Base-by-base conservation (phyloP, 1,140 invertebrate genomes). In the Diorhabda sublineata region DNA sequence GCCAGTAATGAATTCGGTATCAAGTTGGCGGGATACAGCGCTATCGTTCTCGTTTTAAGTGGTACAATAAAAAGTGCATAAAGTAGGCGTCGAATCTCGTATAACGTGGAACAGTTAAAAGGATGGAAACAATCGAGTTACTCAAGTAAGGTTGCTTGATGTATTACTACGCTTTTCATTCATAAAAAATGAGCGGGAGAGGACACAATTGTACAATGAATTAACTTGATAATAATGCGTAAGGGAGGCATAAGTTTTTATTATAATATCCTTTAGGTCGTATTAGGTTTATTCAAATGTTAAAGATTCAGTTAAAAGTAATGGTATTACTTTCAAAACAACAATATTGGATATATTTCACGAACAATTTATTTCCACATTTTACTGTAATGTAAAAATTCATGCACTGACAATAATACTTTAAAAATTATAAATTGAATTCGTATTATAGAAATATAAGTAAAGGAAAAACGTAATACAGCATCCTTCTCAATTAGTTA, bases 11-110 rank as follows among this genome's bases (percentile, higher is more conserved):
- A 64, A 56, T 45, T 11, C 45, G 45, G 63, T 26, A 64, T 64
- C 63, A 56, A 64, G 45, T 64, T 57, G 63, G 63, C 47, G 63
- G 63, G 63, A 64, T 64, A 62, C 9, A 52, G 63, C 42, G 45
- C 45, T 47, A 64, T 47, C 45, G 63, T 64, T 57, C 63, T 45
- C 63, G 63, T 64, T 64, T 64, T 52, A 52, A 52, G 47, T 52
- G 47, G 47, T 52, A n/a, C n/a, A 3, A 52, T 52, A 52, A 52
- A 52, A 52, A 52, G 47, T 52, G 47, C n/a, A 52, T n/a, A 52
- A 52, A 52, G 47, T 52, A 52, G 47, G 47, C 47, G 47, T 52
- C 6, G 47, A 52, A 52, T n/a, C 6, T 52, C 47, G 47, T 8
- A n/a, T 52, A 52, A 52, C 47, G 47, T 52, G 5, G 7, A 9